These are phyloP conservation scores for Prunella fulvescens DNA, from an alignment of 2,113 vertebrate genomes.

Conservation along the genomic window DNA sequence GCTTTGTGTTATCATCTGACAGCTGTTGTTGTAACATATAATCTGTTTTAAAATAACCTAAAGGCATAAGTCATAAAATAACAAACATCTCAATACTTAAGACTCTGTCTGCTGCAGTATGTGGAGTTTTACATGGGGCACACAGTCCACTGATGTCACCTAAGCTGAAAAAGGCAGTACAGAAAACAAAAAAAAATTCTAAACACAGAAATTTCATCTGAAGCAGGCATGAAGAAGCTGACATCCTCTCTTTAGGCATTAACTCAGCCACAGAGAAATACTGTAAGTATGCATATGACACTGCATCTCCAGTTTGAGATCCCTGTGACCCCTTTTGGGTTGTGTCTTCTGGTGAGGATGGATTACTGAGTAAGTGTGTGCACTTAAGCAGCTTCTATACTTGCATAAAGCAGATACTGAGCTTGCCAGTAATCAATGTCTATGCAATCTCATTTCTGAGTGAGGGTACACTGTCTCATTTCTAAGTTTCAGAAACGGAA, in stretches of 20 bases:
- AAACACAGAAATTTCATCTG: neutral
- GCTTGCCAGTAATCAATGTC: neutral
- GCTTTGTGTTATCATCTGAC: neutral
- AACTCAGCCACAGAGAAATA: neutral
- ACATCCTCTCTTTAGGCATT: neutral
- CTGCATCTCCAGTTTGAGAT: neutral
- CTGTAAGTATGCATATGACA: neutral
- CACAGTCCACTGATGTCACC: neutral
- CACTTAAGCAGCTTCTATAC: neutral
- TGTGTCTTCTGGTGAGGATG: neutral
- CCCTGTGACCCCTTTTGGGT: neutral
- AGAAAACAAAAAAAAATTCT: neutral
- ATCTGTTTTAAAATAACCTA: neutral
- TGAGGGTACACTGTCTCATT: neutral
- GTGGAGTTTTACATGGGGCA: neutral
- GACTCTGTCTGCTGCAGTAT: neutral
- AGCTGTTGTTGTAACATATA: neutral
- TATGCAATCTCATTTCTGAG: neutral
- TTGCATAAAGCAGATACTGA: neutral
- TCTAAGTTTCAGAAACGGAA: neutral
- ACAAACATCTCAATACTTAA: neutral
- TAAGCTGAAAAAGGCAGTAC: neutral
- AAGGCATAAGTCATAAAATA: neutral
- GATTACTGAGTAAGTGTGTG: neutral
- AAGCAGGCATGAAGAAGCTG: neutral